Percentiles rank a stretch among this genome's conserved stretches.
These are phyloP conservation scores for Ophioderma brevispina DNA, from an alignment of 35 echinoderm and acorn worm genomes.

Conservation along the genomic window DNA sequence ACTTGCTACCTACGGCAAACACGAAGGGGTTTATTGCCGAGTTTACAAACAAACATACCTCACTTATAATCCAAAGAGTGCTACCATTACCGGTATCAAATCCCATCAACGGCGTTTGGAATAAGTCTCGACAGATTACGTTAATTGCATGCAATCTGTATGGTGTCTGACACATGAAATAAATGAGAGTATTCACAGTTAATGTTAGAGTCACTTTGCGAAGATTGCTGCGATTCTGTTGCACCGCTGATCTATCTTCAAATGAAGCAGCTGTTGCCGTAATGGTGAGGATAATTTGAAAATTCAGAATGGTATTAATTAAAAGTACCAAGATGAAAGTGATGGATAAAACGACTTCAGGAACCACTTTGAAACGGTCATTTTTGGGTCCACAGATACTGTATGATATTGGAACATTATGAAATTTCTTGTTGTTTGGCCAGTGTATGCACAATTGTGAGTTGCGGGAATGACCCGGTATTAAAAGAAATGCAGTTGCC, in stretches of 20 bases:
- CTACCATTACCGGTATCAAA: background rate
- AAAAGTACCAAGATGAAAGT: background rate
- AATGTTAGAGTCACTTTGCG: background rate
- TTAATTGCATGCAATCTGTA: background rate
- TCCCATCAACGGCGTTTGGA: background rate
- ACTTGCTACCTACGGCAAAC: background rate
- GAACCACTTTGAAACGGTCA: background rate
- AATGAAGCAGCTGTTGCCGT: background rate
- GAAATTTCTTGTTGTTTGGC: background rate
- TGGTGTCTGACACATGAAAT: background rate
- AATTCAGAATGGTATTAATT: background rate
- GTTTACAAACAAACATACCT: background rate
- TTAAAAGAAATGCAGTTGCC: background rate
- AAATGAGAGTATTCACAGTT: background rate
- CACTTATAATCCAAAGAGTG: background rate
- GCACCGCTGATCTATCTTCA: background rate
- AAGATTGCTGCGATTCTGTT: background rate
- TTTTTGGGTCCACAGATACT: background rate
- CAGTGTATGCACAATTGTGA: constrained; percentile 21
- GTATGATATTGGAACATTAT: background rate
- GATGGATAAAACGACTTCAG: background rate
- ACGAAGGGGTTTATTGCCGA: background rate
- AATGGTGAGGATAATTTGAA: background rate
- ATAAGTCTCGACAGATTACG: background rate
- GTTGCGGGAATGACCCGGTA: constrained; percentile 27